These are phyloP conservation scores for Tolypeutes matacus DNA, from an alignment of 2,797 vertebrate genomes.

Conservation along the genomic window DNA sequence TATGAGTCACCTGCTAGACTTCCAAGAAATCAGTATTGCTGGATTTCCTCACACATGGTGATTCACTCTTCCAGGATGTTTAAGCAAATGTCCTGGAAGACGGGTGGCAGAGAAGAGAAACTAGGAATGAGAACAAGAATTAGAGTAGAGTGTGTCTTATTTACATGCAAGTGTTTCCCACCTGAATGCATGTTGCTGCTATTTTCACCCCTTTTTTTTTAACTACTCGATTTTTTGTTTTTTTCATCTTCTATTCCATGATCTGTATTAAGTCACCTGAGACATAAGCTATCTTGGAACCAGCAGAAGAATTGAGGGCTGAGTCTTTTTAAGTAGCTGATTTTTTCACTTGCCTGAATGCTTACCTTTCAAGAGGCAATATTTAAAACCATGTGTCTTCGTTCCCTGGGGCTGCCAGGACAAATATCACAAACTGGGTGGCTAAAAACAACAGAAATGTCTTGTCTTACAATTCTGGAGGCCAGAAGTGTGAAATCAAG, in stretches of 20 bases:
- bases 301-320: neutral
- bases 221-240: neutral
- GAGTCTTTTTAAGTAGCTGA: neutral
- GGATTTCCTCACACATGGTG: slow-evolving; percentile 44
- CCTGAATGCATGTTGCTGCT: neutral
- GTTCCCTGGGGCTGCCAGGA: no score
- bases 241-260: neutral
- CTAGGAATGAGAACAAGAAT: neutral
- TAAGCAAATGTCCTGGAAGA: slow-evolving; percentile 16
- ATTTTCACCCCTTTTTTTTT: neutral
- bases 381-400: neutral
- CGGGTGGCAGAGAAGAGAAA: slow-evolving; percentile 32
- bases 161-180: neutral
- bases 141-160: neutral
- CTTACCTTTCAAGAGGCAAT: slow-evolving; percentile 29
- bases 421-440: no score
- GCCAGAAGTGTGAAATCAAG: no score
- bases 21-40: slow-evolving; percentile 68
- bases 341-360: neutral
- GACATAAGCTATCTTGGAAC: neutral
- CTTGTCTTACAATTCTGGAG: no score
- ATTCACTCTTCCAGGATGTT: slow-evolving; percentile 71
- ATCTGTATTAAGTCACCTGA: neutral
- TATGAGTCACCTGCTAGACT: slow-evolving; percentile 72
- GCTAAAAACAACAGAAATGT: no score